phyloP scores from a whole-genome alignment of 2,797 vertebrate genomes.

The Taeniopygia guttata region DNA sequence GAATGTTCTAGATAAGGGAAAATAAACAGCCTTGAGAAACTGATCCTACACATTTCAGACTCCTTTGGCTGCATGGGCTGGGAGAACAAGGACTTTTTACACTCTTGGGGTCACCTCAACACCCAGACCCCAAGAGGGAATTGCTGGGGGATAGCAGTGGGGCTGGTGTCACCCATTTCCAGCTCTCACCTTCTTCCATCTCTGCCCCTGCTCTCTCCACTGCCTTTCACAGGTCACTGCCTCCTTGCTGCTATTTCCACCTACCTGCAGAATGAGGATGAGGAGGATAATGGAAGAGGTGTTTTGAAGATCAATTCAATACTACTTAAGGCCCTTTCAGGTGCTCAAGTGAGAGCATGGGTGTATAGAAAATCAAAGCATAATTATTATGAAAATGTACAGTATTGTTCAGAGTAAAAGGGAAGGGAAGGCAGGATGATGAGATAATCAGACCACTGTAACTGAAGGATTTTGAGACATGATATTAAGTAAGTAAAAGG shows the following conservation, averaged over 20 bases:
- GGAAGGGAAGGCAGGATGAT: constrained; percentile 32
- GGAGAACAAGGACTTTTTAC: too few relatives aligned
- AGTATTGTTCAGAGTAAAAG: constrained; percentile 40
- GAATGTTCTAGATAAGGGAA: too few relatives aligned
- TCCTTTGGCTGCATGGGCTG: too few relatives aligned
- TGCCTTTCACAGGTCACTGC: background rate
- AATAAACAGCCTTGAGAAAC: too few relatives aligned
- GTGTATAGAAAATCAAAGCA: constrained; percentile 53
- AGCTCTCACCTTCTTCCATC: background rate
- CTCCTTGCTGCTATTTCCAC: background rate
- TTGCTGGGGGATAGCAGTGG: background rate
- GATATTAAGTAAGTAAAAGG: constrained; percentile 9
- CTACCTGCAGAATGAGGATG: background rate
- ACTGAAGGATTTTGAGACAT: constrained; percentile 21
- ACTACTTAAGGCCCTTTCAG: constrained; percentile 34
- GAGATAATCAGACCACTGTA: constrained; percentile 54
- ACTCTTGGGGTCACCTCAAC: too few relatives aligned
- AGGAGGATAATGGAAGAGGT: constrained; percentile 22
- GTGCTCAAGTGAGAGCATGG: background rate
- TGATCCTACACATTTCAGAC: too few relatives aligned
- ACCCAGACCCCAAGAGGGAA: too few relatives aligned
- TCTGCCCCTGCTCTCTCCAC: background rate
- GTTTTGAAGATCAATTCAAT: constrained; percentile 33
- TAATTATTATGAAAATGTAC: constrained; percentile 58
- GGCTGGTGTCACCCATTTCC: background rate